Conservation (phyloP, 2,888 invertebrate species). For the Trilocha varians region DNA sequence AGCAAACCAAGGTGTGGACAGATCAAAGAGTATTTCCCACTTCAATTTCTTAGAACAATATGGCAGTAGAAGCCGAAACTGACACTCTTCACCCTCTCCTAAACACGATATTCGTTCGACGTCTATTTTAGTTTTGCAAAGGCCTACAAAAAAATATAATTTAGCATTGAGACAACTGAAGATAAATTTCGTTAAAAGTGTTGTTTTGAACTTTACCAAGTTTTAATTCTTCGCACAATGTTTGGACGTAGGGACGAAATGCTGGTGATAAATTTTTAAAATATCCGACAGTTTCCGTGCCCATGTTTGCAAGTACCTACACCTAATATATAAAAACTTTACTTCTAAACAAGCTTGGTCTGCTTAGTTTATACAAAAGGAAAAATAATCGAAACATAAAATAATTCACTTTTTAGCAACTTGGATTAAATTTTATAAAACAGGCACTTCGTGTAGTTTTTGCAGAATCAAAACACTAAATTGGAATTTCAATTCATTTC, state of each 20-base stretch:
- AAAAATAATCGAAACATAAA: too few relatives aligned
- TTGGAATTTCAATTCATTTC: too few relatives aligned
- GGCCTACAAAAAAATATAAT: conserved; percentile 32
- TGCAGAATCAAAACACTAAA: too few relatives aligned
- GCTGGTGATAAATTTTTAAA: conserved; percentile 50
- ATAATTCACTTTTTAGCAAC: too few relatives aligned
- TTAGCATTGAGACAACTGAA: too few relatives aligned
- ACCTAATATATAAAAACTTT: too few relatives aligned
- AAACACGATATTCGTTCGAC: conserved; percentile 52
- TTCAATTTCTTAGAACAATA: conserved; percentile 78
- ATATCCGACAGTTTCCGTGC: conserved; percentile 20
- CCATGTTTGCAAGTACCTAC: too few relatives aligned
- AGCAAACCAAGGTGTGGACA: conserved; percentile 75
- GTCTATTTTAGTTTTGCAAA: conserved; percentile 62
- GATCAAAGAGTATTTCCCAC: conserved; percentile 82
- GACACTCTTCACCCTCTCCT: conserved; percentile 51
- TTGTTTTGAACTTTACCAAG: conserved; percentile 53
- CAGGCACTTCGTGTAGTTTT: too few relatives aligned
- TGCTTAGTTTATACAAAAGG: too few relatives aligned
- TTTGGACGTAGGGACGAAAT: conserved; percentile 59
- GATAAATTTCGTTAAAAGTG: too few relatives aligned
- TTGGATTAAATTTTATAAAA: too few relatives aligned
- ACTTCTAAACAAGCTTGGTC: too few relatives aligned
- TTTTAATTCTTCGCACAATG: conserved; percentile 56
- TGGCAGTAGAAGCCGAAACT: conserved; percentile 78